Base-by-base conservation (phyloP, 2,888 invertebrate genomes). In the Oscheius myriophilus region DNA sequence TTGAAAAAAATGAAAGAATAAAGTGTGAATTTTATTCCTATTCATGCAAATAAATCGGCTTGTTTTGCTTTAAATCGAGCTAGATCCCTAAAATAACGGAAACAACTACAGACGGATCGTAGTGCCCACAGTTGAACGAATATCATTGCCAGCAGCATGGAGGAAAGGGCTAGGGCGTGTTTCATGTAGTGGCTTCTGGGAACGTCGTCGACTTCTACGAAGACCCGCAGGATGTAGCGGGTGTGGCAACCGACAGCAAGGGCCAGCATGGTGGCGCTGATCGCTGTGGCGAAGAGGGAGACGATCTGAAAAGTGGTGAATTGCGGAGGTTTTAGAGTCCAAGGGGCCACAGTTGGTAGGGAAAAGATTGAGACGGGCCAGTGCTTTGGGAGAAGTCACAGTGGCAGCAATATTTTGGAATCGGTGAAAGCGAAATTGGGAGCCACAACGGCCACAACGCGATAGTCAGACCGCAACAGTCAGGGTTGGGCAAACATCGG, bases 111-210 rank as follows among this genome's bases (percentile, higher is more conserved):
- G 2, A 80, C 80, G 2, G 78, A 71, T 61, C 80, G 64, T 12
- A 78, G 61, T 11, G 80, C 73, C 80, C 80, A 80, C 16, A 77
- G 72, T 41, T 80, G 80, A 25, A 80, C 72, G 46, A 75, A 63
- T 1, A 80, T 59, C 51, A 74, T 72, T n/a, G 69, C 71, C 12
- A 69, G 69, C 0, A 80, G 67, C 11, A 69, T 72, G 2, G 72
- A 65, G 12, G 74, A 42, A 2, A 76, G 49, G 4, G 67, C 68
- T 9, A 75, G 59, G 1, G 77, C 72, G 6, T 67, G 52, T 64
- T 70, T 67, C 14, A 71, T 73, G 41, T 69, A 51, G 14, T 52
- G 52, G 16, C n/a, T 14, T 12, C 46, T 26, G n/a, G 59, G 58
- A 21, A 21, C 25, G 18, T 45, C 55, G 14, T 71, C 45, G 6